Base-by-base conservation (phyloP, 2,113 vertebrate genomes). In the Ornithorhynchus anatinus region DNA sequence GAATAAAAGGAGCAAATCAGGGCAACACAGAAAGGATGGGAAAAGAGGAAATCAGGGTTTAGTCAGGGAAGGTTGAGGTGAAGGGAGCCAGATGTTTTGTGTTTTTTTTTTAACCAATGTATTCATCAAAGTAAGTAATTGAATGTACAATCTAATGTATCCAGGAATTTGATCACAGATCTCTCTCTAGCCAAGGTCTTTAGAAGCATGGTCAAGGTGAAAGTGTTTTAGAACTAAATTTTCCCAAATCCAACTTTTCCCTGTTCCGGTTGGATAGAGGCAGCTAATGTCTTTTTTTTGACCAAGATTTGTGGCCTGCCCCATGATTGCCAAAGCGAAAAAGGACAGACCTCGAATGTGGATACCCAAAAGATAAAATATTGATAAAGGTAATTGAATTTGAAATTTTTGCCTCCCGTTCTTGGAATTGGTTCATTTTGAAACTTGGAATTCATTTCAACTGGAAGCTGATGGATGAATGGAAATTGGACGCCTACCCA, bases 311-410 rank as follows among this genome's bases (percentile, higher is more conserved):
- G 48, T 66, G 31, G 77, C 39, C 39, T 77, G 43, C 59, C 57
- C 75, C 72, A 38, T 61, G 53, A 31, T 33, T 77, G 31, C 38
- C 67, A 80, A 59, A 63, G 6, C 37, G 57, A 47, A 69, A 77
- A 64, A 50, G 74, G 72, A 72, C 62, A 20, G 29, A 45, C 59
- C 68, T 20, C 45, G 59, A 77, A 64, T 83, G 31, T 40, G 82
- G 83, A 87, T 77, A 59, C 80, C 78, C 77, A 72, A 82, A 47
- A 64, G 31, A 77, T 80, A 83, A 39, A 69, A 54, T 74, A 81
- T 72, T 68, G 45, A 20, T 79, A 87, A 72, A 59, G 59, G 50
- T 81, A 65, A 78, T 78, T 83, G 69, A 68, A 86, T 83, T 69
- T 59, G 74, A 72, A 2, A 1, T 22, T 79, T 61, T 19, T 8